Evolutionary conservation across 2,797 vertebrate species (phyloP), one percentile per base, ranked within the genome.

Genomic region (Amniataba percoides): DNA sequence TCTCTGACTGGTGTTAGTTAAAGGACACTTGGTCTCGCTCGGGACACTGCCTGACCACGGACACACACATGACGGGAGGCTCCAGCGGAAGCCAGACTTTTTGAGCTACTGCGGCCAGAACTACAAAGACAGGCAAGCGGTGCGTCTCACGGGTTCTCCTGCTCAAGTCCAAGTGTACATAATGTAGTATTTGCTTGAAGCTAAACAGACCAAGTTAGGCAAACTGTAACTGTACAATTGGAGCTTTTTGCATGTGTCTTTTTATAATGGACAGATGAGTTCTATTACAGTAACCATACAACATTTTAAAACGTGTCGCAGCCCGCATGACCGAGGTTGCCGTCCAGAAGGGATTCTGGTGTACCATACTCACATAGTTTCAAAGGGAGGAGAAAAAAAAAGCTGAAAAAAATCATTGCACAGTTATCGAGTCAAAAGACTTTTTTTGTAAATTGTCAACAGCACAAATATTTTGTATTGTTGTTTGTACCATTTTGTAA

Each of bases 401-500:
- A 73, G 34, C 6, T 1, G 7, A 85, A 94, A 93, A 31, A 94
- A 94, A 93, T 81, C 89, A 91, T 93, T 91, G 93, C 92, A 95
- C 95, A 88, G 91, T 94, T 94, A 95, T 94, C 36, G 74, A 89
- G 95, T 94, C 93, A 93, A 89, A 88, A 90, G 70, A 91, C 92
- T 76, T 95, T 93, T 95, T 98, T 98, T 99, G 97, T 97, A 98
- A 99, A 97, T 93, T 80, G 95, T 97, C 96, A 95, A 98, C 97
- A 98, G 97, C 97, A 98, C 97, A 99, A 98, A 95, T 97, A 96
- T 98, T 98, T 98, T 99, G 97, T 99, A 98, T 97, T 94, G 97
- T 97, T 91, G 96, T 98, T 99, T 98, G 97, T 98, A 98, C 96
- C 96, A 96, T 97, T 98, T 98, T 98, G 94, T 98, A 97, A 94